Conservation (phyloP, 2,888 invertebrate species). For the Zhengitettix transpicula region DNA sequence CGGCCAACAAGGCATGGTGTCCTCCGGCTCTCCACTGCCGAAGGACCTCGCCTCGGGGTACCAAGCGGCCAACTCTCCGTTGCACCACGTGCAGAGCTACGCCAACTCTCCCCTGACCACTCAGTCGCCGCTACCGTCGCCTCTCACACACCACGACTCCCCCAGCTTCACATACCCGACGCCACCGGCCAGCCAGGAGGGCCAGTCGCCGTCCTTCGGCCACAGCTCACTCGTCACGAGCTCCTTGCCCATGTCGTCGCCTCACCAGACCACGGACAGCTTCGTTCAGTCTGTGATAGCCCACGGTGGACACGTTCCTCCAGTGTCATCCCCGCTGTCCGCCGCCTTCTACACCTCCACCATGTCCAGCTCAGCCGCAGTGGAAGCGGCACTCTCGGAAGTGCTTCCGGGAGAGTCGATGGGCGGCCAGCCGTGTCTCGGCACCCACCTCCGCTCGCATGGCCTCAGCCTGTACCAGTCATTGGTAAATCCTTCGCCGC, state of each 20-base stretch:
- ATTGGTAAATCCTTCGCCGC: slow-evolving; percentile 12
- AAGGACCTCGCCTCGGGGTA: slow-evolving; percentile 6
- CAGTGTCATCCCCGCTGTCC: slow-evolving; percentile 53
- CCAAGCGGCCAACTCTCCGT: slow-evolving; percentile 7
- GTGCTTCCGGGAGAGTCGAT: slow-evolving; percentile 40
- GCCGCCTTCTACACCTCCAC: slow-evolving; percentile 71
- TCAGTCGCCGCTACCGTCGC: slow-evolving; percentile 24
- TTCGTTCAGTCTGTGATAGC: slow-evolving; percentile 23
- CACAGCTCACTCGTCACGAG: slow-evolving; percentile 26
- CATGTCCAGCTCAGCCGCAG: slow-evolving; percentile 74
- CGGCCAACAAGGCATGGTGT: slow-evolving; percentile 24
- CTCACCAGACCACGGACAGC: slow-evolving; percentile 19
- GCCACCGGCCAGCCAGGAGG: slow-evolving; percentile 76
- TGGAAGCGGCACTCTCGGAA: slow-evolving; percentile 71
- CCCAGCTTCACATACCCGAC: slow-evolving; percentile 71
- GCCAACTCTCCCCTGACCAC: slow-evolving; percentile 10
- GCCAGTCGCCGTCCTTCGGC: slow-evolving; percentile 39
- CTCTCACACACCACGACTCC: slow-evolving; percentile 35
- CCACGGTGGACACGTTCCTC: slow-evolving; percentile 19
- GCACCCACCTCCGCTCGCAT: slow-evolving; percentile 28
- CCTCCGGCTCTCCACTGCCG: slow-evolving; percentile 23
- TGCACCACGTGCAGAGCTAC: slow-evolving; percentile 7
- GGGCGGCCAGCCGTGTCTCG: slow-evolving; percentile 2
- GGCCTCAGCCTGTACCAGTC: slow-evolving; percentile 30
- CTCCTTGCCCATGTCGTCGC: slow-evolving; percentile 27